Evolutionary conservation across 2,797 vertebrate genomes (phyloP).

Genomic region (Yasuhikotakia modesta): DNA sequence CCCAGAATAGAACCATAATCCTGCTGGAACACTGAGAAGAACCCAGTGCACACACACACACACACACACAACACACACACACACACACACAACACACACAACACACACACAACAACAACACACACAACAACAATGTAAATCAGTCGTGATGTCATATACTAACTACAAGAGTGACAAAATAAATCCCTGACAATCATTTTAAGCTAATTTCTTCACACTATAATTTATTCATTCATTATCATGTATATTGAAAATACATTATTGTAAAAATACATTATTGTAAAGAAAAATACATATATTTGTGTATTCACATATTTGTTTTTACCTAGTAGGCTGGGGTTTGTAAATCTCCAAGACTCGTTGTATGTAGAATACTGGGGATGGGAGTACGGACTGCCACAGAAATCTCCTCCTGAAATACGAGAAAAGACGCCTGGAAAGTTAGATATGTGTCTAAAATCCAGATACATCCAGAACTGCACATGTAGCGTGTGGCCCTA

Average conservation of each 20-base stretch:
- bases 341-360: constrained; percentile 98
- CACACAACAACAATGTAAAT: constrained; percentile 2
- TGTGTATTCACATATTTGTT: not conserved
- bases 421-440: constrained; percentile 44
- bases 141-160: not conserved
- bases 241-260: too few relatives aligned
- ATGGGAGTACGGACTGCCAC: constrained; percentile 95
- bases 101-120: too few relatives aligned
- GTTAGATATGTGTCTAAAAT: constrained; percentile 9
- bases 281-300: not conserved
- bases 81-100: too few relatives aligned
- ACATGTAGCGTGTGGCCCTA: constrained; percentile 46
- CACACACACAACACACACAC: too few relatives aligned
- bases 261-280: too few relatives aligned
- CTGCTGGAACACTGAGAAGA: constrained; percentile 78
- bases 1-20: constrained; percentile 83
- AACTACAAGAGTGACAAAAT: too few relatives aligned
- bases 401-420: constrained; percentile 91
- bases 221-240: too few relatives aligned
- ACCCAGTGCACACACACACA: too few relatives aligned
- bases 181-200: not conserved
- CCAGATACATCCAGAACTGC: constrained; percentile 43
- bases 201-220: not conserved
- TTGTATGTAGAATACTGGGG: constrained; percentile 98
- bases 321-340: constrained; percentile 95